Percentiles rank a stretch among this genome's conserved stretches.
Evolutionary conservation across 2,113 vertebrate species (phyloP).

Genomic region (Garra rufa): DNA sequence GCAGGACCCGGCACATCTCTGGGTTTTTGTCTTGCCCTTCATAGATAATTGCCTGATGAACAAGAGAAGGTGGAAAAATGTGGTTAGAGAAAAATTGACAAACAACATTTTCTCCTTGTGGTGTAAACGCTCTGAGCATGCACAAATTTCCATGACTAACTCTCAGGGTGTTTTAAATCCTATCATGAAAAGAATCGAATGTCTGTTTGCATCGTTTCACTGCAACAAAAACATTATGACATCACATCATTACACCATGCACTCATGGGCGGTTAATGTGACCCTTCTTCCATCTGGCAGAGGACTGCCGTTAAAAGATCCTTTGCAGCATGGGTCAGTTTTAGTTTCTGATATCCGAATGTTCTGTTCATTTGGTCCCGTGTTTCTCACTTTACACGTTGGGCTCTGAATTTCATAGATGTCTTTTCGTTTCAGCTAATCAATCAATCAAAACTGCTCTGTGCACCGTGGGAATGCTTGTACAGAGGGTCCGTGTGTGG

Average conservation of each 20-base stretch:
- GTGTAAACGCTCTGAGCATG: constrained; percentile 17
- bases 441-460: constrained; percentile 40
- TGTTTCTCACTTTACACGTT: neutral
- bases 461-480: constrained; percentile 43
- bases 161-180: neutral
- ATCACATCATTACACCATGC: constrained; percentile 40
- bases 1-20: constrained; percentile 58
- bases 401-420: constrained; percentile 36
- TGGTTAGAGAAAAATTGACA: constrained; percentile 26
- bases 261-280: constrained; percentile 40
- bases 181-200: constrained; percentile 35
- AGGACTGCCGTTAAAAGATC: constrained; percentile 46
- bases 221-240: constrained; percentile 52
- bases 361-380: neutral
- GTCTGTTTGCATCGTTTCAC: constrained; percentile 30
- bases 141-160: constrained; percentile 33
- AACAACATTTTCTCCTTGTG: constrained; percentile 8
- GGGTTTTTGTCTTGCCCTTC: constrained; percentile 63
- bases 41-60: constrained; percentile 56
- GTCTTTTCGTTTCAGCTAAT: constrained; percentile 44
- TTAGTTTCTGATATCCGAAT: constrained; percentile 30
- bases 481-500: neutral
- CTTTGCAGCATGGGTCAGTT: constrained; percentile 55
- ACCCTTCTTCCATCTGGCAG: constrained; percentile 57
- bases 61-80: constrained; percentile 26